Evolutionary conservation across 2,888 invertebrate genomes (phyloP), one percentile per base, ranked within the genome.

Genomic region (Drosophila flavopinicola): DNA sequence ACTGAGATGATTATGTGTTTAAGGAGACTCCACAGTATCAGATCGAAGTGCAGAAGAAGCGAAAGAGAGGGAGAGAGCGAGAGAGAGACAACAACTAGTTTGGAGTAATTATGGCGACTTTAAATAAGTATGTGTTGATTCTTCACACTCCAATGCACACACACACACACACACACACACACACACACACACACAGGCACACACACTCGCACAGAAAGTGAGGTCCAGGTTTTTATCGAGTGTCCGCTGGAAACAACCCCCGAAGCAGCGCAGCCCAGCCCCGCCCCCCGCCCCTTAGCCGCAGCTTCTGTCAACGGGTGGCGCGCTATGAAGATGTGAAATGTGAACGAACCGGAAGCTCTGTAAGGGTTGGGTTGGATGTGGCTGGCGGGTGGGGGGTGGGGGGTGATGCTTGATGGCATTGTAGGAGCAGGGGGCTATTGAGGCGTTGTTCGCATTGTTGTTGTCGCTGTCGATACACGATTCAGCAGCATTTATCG

Each of bases 121-220:
- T 42, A 38, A 53, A 68, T 75, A 59, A 75, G 65, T 54, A 51
- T 72, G 75, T 75, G 68, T 67, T 74, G 72, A 72, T 64, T 67
- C 23, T 69, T 68, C 51, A 69, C 69, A 68, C 69, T 61, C 47
- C 29, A 68, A 47, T 13, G 60, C 41, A 67, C 53, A 45, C 33
- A 37, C n/a, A n/a, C n/a, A n/a, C n/a, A n/a, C n/a, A n/a, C n/a
- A n/a, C n/a, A n/a, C n/a, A n/a, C n/a, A n/a, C n/a, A n/a, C n/a
- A n/a, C n/a, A n/a, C n/a, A n/a, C n/a, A n/a, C n/a, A n/a, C n/a
- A n/a, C n/a, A n/a, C n/a, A n/a, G n/a, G n/a, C n/a, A n/a, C n/a
- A n/a, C n/a, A n/a, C n/a, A n/a, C n/a, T n/a, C n/a, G 44, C 4
- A 27, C 10, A 20, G 6, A 6, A 17, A 23, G 20, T 2, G 20